Evolutionary conservation across 1,140 invertebrate species (phyloP).

Genomic region (Orius laevigatus): DNA sequence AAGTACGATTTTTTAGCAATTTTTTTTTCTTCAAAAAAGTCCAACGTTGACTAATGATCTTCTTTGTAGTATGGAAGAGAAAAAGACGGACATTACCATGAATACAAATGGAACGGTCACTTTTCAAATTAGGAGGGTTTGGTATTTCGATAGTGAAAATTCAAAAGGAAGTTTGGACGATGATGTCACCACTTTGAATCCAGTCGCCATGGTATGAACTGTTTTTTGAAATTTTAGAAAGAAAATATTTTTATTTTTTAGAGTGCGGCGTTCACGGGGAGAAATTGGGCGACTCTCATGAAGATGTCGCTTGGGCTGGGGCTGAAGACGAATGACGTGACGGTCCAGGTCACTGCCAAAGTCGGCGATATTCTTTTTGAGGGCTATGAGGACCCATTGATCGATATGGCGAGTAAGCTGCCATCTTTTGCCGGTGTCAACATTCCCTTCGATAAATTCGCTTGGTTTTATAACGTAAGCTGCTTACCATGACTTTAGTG

Average conservation of each 20-base stretch:
- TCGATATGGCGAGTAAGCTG: constrained; percentile 41
- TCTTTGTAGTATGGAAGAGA: no score
- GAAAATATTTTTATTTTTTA: no score
- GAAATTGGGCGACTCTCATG: constrained; percentile 21
- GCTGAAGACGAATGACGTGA: constrained; percentile 31
- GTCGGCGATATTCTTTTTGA: constrained; percentile 57
- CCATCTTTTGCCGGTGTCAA: constrained; percentile 31
- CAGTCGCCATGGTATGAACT: constrained; percentile 55
- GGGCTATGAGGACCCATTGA: constrained; percentile 52
- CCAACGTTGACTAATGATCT: no score
- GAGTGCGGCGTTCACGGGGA: no score
- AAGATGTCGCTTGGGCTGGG: constrained; percentile 34
- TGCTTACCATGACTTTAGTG: background rate
- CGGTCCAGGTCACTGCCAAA: constrained; percentile 40
- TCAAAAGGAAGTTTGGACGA: constrained; percentile 64
- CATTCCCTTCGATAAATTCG: constrained; percentile 47
- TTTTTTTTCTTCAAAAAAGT: no score
- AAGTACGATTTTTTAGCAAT: constrained; percentile 26
- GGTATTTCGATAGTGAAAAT: constrained; percentile 49
- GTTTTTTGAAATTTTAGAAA: no score
- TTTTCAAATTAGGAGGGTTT: constrained; percentile 58
- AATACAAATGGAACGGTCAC: constrained; percentile 57
- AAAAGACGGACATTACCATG: constrained; percentile 51
- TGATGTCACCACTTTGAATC: constrained; percentile 59
- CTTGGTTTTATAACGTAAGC: constrained; percentile 61